Base-by-base conservation (phyloP, 1,140 invertebrate species). In the Drosophila sp. region DNA sequence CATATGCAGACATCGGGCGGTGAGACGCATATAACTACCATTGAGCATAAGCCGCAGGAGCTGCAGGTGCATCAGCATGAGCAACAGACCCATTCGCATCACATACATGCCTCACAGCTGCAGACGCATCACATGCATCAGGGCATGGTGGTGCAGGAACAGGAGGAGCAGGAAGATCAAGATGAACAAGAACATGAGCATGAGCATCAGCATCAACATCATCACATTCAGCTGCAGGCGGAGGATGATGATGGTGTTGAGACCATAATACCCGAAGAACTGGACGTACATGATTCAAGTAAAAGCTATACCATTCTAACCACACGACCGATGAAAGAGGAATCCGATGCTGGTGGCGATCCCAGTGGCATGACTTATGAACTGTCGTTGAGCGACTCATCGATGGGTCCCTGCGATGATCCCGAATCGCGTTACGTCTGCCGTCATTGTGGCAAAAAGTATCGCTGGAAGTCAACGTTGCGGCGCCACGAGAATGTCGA, bases 401-500 rank as follows among this genome's bases (percentile, higher is more conserved):
- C 90, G 1, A 51, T 92, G 67, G 87, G 92, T 34, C 91, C 92
- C 11, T 92, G 91, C 38, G 93, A 93, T 72, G 93, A 93, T 80
- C 79, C 80, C 7, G 93, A 94, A 78, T 95, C 95, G 50, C 95
- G 95, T 90, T 96, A 96, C 90, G 94, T 95, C 21, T 97, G 96
- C 82, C 93, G 95, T 45, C 95, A 96, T 81, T 97, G 96, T 92
- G 95, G 96, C 41, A 96, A 96, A 89, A 93, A 95, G 21, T 97
- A 97, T 89, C 93, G 96, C 76, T 96, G 96, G 96, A 96, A 96
- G 90, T 96, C 95, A 11, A 96, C 96, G 57, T 93, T 96, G 93
- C 93, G 95, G 0, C 93, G 96, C 6, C 96, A 97, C 92, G 96
- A 97, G 90, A 95, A 95, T 91, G 96, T 97, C 67, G 96, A 97